A percentile compares a stretch with the other conserved stretches of the same genome.
phyloP scores from a whole-genome alignment of 2,113 vertebrate genomes.

The Cebus imitator region DNA sequence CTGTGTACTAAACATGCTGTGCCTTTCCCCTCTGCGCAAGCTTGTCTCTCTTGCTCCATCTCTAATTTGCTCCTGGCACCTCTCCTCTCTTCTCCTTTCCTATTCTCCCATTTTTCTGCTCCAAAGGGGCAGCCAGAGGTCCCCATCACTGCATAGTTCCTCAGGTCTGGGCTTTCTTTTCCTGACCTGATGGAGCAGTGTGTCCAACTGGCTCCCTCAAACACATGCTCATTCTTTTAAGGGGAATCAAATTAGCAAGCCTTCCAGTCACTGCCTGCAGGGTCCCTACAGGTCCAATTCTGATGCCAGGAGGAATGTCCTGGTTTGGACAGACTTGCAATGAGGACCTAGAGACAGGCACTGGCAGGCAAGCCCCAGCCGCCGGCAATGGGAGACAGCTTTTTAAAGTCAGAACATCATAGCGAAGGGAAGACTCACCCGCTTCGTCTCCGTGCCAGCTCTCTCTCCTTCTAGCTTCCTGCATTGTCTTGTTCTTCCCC shows the following conservation, averaged over 20 bases:
- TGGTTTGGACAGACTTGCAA: background rate
- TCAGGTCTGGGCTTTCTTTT: background rate
- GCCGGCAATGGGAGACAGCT: background rate
- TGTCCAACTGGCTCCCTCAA: background rate
- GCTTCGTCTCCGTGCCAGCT: background rate
- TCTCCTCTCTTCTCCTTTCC: too few species aligned
- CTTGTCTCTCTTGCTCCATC: background rate
- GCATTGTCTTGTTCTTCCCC: background rate
- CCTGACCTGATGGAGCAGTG: background rate
- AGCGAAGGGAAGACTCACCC: background rate
- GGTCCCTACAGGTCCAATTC: background rate
- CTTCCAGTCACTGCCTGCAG: too few species aligned
- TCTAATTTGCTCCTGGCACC: background rate
- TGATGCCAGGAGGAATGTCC: background rate
- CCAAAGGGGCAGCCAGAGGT: too few species aligned
- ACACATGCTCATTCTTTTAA: background rate
- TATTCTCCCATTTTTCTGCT: background rate
- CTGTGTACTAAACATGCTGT: accelerated
- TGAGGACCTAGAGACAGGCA: background rate
- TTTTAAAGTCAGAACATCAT: background rate
- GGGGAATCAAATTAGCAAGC: background rate
- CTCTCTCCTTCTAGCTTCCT: background rate
- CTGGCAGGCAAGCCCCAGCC: background rate
- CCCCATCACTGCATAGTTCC: accelerated
- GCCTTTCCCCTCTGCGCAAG: background rate